Conservation (phyloP, 2,113 vertebrate species). For the Egretta garzetta region DNA sequence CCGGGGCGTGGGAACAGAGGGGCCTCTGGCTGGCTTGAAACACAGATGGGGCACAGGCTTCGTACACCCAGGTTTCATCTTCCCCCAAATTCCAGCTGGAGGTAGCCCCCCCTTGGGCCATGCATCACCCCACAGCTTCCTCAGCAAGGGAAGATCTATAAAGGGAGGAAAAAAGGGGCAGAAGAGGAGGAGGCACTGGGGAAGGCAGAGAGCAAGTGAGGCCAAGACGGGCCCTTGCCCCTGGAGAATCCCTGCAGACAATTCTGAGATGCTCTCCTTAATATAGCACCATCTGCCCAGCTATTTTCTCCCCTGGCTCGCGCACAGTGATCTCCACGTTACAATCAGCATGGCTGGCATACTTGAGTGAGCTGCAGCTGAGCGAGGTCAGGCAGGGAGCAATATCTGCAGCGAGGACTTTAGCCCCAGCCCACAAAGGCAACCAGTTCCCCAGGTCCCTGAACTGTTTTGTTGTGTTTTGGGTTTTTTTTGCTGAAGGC, state of each 20-base stretch:
- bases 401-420: not conserved
- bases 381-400: not conserved
- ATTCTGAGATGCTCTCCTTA: constrained; percentile 52
- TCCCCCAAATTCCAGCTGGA: not conserved
- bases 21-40: not conserved
- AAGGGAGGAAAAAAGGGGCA: not conserved
- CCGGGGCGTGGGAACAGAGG: not conserved
- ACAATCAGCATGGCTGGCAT: constrained; percentile 44
- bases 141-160: not conserved
- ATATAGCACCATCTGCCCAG: constrained; percentile 57
- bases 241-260: constrained; percentile 43
- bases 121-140: not conserved
- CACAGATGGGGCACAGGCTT: not conserved
- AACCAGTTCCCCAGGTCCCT: not conserved
- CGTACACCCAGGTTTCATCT: not conserved
- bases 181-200: not conserved
- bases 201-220: constrained; percentile 50
- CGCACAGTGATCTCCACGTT: constrained; percentile 26
- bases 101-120: not conserved
- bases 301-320: constrained; percentile 54
- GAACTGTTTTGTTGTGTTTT: not conserved
- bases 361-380: constrained; percentile 31
- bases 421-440: not conserved
- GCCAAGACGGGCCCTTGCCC: not conserved
- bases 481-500: not conserved